Evolutionary conservation across 1,140 invertebrate species (phyloP).

Genomic region (Homalodisca vitripennis): DNA sequence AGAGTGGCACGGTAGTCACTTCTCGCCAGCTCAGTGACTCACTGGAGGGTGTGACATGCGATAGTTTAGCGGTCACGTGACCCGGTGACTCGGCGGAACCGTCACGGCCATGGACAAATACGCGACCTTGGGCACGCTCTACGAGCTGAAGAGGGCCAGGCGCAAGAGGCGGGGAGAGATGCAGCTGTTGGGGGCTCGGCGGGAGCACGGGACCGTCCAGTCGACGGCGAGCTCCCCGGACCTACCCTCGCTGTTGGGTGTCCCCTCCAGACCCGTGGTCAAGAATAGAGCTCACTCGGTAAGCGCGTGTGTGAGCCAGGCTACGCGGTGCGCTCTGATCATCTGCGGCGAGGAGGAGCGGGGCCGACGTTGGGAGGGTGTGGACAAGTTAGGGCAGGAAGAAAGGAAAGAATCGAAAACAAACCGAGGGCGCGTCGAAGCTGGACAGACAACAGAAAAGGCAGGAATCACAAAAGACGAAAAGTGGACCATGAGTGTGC

Average conservation of each 20-base stretch:
- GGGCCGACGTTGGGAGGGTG: not conserved
- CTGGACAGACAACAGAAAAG: not conserved
- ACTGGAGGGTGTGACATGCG: not conserved
- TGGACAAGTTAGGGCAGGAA: not conserved
- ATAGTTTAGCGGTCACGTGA: not conserved
- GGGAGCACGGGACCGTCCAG: not conserved
- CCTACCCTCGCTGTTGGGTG: not conserved
- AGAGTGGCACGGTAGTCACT: no score
- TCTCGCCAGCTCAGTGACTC: no score
- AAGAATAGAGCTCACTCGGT: constrained; percentile 29
- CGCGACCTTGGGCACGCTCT: constrained; percentile 39
- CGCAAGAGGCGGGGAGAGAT: constrained; percentile 17
- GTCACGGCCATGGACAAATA: constrained; percentile 32
- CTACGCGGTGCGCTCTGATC: constrained; percentile 36
- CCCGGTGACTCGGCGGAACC: no score
- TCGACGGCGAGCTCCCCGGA: constrained; percentile 30
- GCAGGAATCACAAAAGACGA: not conserved
- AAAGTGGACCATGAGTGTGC: constrained; percentile 15
- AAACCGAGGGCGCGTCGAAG: not conserved
- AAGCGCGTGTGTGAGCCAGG: constrained; percentile 37
- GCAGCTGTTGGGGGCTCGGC: not conserved
- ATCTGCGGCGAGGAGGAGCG: constrained; percentile 29
- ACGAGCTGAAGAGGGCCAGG: constrained; percentile 36
- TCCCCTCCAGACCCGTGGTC: not conserved
- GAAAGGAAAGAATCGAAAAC: not conserved